These are phyloP conservation scores for Sebastes trivittatus DNA, from an alignment of 2,797 vertebrate species.

Conservation along the genomic window DNA sequence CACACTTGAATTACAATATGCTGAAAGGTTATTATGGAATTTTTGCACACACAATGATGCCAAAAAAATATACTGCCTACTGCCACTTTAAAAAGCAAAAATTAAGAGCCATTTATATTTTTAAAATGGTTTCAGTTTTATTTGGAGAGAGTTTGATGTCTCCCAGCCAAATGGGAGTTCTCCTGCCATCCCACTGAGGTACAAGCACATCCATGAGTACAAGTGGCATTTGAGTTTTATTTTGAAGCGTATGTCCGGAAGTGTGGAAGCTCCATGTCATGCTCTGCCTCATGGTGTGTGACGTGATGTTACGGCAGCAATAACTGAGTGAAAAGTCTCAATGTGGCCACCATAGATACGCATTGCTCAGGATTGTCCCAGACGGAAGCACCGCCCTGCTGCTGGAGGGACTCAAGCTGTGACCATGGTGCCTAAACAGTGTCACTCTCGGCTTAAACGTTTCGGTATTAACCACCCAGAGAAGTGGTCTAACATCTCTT, in stretches of 20 bases:
- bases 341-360: background rate
- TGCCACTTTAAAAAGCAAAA: too few species aligned
- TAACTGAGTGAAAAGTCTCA: background rate
- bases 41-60: too few species aligned
- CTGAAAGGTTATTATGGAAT: too few species aligned
- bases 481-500: background rate
- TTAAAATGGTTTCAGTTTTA: background rate
- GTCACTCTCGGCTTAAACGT: background rate
- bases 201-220: too few species aligned
- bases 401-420: background rate
- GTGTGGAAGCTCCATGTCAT: background rate
- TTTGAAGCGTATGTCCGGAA: slow-evolving; percentile 28
- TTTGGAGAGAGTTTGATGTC: background rate
- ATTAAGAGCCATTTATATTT: background rate
- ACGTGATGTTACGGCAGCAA: background rate
- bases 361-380: background rate
- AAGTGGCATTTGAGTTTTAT: slow-evolving; percentile 14
- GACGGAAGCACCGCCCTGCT: background rate
- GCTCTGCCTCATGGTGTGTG: background rate
- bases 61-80: too few species aligned
- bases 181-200: background rate
- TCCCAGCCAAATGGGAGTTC: background rate
- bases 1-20: too few species aligned
- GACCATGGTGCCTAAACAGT: slow-evolving; percentile 38
- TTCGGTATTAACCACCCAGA: background rate